Evolutionary conservation across 2,888 invertebrate genomes (phyloP).

Genomic region (Euplexia lucipara): DNA sequence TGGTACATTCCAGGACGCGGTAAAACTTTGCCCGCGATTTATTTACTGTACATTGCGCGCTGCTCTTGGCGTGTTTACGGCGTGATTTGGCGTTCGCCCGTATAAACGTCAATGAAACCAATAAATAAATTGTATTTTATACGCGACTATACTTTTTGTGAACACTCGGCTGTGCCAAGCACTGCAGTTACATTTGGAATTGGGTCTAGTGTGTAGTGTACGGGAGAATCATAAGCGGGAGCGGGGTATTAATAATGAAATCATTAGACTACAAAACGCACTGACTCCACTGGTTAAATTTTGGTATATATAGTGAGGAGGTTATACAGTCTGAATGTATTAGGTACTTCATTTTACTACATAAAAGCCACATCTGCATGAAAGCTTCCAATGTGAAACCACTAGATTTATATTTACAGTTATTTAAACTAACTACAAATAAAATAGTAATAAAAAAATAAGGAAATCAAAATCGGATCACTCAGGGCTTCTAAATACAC

Average conservation of each 20-base stretch:
- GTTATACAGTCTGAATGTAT: too few relatives aligned
- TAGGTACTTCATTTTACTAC: too few relatives aligned
- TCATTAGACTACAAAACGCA: background rate
- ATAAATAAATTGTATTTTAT: slow-evolving; percentile 82
- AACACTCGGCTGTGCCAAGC: slow-evolving; percentile 75
- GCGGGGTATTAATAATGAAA: background rate
- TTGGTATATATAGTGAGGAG: too few relatives aligned
- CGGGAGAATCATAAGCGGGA: slow-evolving; percentile 10
- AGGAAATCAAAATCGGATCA: too few relatives aligned
- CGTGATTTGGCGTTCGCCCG: slow-evolving; percentile 66
- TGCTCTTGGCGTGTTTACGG: slow-evolving; percentile 56
- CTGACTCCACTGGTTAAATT: background rate
- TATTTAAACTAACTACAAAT: too few relatives aligned
- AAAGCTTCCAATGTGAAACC: too few relatives aligned
- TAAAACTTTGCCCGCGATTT: slow-evolving; percentile 46
- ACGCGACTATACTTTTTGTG: slow-evolving; percentile 74
- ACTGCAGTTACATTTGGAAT: slow-evolving; percentile 72
- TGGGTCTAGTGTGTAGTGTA: slow-evolving; percentile 55
- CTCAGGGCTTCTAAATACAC: too few relatives aligned
- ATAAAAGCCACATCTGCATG: too few relatives aligned
- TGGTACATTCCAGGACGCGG: slow-evolving; percentile 29
- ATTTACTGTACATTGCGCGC: slow-evolving; percentile 53
- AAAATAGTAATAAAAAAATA: too few relatives aligned
- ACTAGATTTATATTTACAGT: too few relatives aligned
- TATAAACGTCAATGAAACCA: slow-evolving; percentile 76